Percentiles rank a stretch among this genome's conserved stretches.
phyloP scores from a whole-genome alignment of 2,797 vertebrate species.

The Malacoraja senta region DNA sequence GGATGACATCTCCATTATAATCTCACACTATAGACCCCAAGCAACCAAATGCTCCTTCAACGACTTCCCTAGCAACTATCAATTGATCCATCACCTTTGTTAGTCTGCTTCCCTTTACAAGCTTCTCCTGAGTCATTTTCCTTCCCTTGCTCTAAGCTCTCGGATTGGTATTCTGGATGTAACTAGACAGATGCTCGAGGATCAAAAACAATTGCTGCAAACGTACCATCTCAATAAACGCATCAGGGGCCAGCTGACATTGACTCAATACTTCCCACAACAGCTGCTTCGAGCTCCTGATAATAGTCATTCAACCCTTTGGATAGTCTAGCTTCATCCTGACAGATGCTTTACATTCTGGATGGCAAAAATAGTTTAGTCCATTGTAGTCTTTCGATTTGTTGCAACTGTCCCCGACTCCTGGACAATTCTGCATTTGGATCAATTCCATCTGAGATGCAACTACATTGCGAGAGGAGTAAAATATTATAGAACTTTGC shows the following conservation, averaged over 20 bases:
- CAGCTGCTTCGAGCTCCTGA: conserved; percentile 14
- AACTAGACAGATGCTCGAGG: conserved; percentile 15
- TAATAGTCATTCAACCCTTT: conserved; percentile 4
- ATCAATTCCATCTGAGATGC: not conserved
- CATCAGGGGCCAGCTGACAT: not conserved
- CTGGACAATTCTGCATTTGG: not conserved
- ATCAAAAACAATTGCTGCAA: conserved; percentile 24
- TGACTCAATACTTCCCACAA: conserved; percentile 1
- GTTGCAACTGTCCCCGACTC: not conserved
- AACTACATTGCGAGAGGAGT: not conserved
- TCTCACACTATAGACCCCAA: not conserved
- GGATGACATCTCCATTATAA: not conserved
- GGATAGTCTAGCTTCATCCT: conserved; percentile 2
- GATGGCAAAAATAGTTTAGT: conserved; percentile 28
- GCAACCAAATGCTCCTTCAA: not conserved
- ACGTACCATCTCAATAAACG: not conserved
- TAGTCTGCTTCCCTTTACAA: not conserved
- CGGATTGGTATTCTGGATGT: conserved; percentile 7
- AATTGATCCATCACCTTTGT: conserved; percentile 5
- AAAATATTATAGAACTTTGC: not conserved
- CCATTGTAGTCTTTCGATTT: not conserved
- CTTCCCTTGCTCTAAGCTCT: not conserved
- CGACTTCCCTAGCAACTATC: not conserved
- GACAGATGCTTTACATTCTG: conserved; percentile 29
- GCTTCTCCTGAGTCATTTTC: conserved; percentile 6